Evolutionary conservation across 2,797 vertebrate species (phyloP).

Genomic region (Morus bassanus): DNA sequence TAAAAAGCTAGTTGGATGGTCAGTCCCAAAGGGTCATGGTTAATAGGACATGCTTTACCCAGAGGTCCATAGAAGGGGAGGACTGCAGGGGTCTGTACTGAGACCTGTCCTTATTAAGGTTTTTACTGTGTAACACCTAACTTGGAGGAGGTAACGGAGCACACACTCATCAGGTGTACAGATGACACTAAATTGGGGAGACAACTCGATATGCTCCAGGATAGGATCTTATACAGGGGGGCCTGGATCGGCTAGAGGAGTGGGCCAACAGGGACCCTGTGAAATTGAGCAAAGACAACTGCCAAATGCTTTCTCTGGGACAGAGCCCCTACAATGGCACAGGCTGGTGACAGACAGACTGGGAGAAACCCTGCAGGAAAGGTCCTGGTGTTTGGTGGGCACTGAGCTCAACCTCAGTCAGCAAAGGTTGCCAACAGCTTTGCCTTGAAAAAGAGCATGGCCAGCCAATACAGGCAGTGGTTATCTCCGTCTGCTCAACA

Average conservation of each 20-base stretch:
- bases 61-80: not conserved
- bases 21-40: not conserved
- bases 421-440: not conserved
- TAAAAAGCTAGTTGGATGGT: not conserved
- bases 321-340: not conserved
- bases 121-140: not conserved
- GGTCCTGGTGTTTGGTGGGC: not conserved
- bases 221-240: not conserved
- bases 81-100: not conserved
- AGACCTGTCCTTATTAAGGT: accelerated
- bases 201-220: not conserved
- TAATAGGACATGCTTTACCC: not conserved
- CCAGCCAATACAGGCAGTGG: not conserved
- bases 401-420: not conserved
- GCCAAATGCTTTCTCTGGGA: not conserved
- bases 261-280: not conserved
- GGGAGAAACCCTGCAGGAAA: not conserved
- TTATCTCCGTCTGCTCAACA: not conserved
- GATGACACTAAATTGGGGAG: not conserved
- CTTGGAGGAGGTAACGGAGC: not conserved
- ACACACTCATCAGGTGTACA: not conserved
- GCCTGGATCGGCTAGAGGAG: not conserved
- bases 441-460: not conserved
- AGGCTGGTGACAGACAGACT: not conserved
- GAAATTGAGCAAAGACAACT: not conserved